These are phyloP conservation scores for Coecobrya sp. DNA, from an alignment of 2,888 invertebrate species.

Conservation along the genomic window DNA sequence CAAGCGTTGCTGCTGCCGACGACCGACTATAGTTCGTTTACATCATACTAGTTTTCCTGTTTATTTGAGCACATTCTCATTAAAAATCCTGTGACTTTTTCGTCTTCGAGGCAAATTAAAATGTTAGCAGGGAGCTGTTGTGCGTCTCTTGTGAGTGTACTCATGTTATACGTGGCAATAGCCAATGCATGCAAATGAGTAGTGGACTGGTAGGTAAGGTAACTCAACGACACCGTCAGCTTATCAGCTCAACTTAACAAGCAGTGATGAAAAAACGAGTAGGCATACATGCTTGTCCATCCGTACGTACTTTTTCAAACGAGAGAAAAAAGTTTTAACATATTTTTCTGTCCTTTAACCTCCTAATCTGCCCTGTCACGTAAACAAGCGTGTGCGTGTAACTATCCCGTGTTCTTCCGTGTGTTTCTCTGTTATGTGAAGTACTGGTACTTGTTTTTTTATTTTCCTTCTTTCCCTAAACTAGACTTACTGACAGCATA, in stretches of 20 bases:
- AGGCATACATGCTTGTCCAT: not conserved
- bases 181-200: constrained; percentile 16
- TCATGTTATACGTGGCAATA: not conserved
- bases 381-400: constrained; percentile 55
- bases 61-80: constrained; percentile 8
- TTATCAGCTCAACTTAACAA: constrained; percentile 6
- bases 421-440: not conserved
- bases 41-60: not conserved
- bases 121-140: constrained; percentile 55
- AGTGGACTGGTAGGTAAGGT: not conserved
- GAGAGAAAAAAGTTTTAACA: not conserved
- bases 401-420: not conserved
- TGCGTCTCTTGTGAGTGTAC: constrained; percentile 13
- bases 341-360: constrained; percentile 73
- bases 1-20: not conserved
- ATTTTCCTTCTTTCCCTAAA: not conserved
- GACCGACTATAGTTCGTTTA: constrained; percentile 17
- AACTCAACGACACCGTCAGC: not conserved
- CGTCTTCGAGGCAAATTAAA: constrained; percentile 47
- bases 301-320: not conserved
- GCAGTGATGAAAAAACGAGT: not conserved
- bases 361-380: constrained; percentile 69
- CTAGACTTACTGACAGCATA: not conserved
- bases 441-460: constrained; percentile 19
- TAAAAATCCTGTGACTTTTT: constrained; percentile 47